Conservation (phyloP, 2,888 invertebrate genomes). For the Coelopa pilipes region DNA sequence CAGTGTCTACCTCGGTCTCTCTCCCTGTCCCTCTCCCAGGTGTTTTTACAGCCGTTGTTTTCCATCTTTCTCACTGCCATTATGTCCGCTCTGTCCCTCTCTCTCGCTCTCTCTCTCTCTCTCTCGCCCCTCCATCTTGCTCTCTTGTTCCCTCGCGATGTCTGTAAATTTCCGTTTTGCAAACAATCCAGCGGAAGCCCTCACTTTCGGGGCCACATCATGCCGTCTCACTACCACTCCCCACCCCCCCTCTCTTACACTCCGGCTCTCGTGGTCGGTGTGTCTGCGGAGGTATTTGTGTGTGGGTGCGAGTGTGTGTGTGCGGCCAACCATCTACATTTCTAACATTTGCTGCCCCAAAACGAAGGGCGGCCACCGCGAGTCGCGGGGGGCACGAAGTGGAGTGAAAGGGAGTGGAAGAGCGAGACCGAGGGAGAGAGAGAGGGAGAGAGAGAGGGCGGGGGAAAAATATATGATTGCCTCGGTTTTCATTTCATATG, state of each 20-base stretch:
- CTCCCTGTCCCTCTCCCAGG: background rate
- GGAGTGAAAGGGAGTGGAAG: too few relatives aligned
- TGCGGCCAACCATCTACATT: slow-evolving; percentile 16
- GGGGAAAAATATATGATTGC: background rate
- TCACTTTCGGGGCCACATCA: background rate
- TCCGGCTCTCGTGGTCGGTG: background rate
- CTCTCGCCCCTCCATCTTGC: background rate
- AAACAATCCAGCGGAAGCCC: slow-evolving; percentile 2
- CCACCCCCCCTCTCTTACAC: background rate
- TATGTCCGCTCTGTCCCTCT: background rate
- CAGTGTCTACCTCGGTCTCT: background rate
- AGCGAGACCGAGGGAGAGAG: background rate
- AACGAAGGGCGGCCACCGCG: background rate
- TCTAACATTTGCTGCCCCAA: background rate
- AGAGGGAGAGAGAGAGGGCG: background rate
- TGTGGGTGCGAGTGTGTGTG: slow-evolving; percentile 3
- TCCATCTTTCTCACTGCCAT: too few relatives aligned
- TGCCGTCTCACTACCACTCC: background rate
- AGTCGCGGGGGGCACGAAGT: too few relatives aligned
- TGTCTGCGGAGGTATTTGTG: background rate
- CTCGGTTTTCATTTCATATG: slow-evolving; percentile 11
- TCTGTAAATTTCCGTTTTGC: slow-evolving; percentile 13
- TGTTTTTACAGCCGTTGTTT: too few relatives aligned
- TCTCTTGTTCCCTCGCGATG: background rate
- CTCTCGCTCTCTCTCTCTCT: background rate